A percentile compares a stretch with the other conserved stretches of the same genome.
phyloP scores from a whole-genome alignment of 2,888 invertebrate genomes.

The Drosophila parthenogenetica region DNA sequence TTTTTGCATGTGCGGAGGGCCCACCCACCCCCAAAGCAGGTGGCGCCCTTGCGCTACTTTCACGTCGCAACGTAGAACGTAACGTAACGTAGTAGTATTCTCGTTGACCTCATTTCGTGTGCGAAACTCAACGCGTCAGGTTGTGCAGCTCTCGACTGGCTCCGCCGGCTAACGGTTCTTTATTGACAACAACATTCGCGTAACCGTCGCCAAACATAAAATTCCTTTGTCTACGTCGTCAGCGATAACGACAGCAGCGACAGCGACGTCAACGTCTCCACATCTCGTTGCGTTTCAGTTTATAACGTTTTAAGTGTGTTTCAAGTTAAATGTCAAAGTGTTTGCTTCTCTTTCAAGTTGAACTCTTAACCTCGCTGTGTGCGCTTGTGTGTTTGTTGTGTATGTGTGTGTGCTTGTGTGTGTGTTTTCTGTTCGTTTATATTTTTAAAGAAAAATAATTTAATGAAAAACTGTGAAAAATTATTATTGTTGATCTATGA shows the following conservation, averaged over 20 bases:
- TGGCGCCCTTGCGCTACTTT: conserved; percentile 81
- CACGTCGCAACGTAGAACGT: conserved; percentile 37
- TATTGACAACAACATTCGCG: conserved; percentile 26
- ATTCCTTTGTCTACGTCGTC: conserved; percentile 37
- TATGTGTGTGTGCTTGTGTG: conserved; percentile 16
- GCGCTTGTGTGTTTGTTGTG: conserved; percentile 19
- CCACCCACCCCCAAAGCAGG: conserved; percentile 70
- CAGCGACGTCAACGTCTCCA: conserved; percentile 11
- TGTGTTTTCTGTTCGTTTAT: conserved; percentile 8
- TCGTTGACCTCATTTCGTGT: conserved; percentile 84
- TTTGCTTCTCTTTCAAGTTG: conserved; percentile 49
- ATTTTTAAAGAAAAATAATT: conserved; percentile 4
- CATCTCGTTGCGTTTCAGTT: conserved; percentile 10
- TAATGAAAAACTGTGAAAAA: not conserved
- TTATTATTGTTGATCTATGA: conserved; percentile 31
- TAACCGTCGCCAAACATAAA: conserved; percentile 24
- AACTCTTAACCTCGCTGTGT: conserved; percentile 44
- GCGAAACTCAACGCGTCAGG: conserved; percentile 82
- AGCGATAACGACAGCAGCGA: not conserved
- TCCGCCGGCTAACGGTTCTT: conserved; percentile 21
- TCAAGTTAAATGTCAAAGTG: conserved; percentile 64
- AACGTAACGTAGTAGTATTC: conserved; percentile 63
- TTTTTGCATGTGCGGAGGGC: conserved; percentile 23
- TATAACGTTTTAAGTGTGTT: conserved; percentile 23
- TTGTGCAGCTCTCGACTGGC: conserved; percentile 66